Conservation (phyloP, 2,888 invertebrate genomes). For the Hofmannophila pseudospretella region DNA sequence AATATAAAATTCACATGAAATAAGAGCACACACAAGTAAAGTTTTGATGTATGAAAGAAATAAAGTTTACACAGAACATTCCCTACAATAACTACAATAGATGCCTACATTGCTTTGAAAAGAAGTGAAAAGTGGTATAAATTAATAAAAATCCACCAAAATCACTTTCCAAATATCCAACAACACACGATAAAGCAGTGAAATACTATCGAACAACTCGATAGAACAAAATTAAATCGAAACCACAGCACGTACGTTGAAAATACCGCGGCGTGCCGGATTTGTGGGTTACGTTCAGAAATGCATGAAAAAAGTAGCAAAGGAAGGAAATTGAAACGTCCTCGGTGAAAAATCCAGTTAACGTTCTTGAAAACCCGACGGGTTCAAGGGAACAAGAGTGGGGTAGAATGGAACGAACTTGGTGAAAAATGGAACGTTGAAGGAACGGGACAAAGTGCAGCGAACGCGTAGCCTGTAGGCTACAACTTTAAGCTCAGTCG, state of each 20-base stretch:
- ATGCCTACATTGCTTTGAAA: too few relatives aligned
- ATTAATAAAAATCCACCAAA: too few relatives aligned
- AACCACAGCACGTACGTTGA: constrained; percentile 5
- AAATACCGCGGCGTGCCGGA: constrained; percentile 3
- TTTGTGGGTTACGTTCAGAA: constrained; percentile 2
- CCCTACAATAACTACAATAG: too few relatives aligned
- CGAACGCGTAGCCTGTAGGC: constrained; percentile 11
- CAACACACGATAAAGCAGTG: too few relatives aligned
- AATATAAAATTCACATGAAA: too few relatives aligned
- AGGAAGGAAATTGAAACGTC: constrained; percentile 12
- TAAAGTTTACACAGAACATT: too few relatives aligned
- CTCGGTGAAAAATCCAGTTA: constrained; percentile 16
- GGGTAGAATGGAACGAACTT: constrained; percentile 11
- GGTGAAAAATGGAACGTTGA: constrained; percentile 12
- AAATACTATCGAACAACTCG: not conserved
- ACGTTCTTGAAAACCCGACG: constrained; percentile 5
- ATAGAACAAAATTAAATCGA: constrained; percentile 1
- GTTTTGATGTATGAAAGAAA: too few relatives aligned
- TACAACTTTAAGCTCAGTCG: constrained; percentile 6
- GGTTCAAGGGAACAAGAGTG: constrained; percentile 7
- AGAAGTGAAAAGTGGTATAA: too few relatives aligned
- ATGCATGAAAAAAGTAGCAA: constrained; percentile 4
- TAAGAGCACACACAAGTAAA: too few relatives aligned
- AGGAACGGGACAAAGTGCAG: constrained; percentile 11
- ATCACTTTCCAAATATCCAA: too few relatives aligned